Evolutionary conservation across 2,888 invertebrate species (phyloP), one percentile per base, ranked within the genome.

Genomic region (Melanostoma scalare): DNA sequence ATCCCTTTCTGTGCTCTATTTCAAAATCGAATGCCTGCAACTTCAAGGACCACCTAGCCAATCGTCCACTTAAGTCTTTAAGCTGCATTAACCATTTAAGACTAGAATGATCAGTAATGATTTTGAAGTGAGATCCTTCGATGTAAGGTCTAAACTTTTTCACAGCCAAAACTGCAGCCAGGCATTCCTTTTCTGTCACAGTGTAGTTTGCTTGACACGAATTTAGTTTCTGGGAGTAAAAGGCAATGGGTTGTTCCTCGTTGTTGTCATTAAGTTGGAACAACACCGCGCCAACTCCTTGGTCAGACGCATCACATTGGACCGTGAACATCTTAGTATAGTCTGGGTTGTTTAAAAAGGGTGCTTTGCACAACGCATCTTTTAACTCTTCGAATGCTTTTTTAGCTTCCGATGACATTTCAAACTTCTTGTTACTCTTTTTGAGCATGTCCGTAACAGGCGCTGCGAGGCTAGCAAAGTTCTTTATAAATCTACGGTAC

Each of bases 71-170:
- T 2, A 87, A 85, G 20, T 87, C 86, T 60, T 87, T 86, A 60
- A 86, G 61, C 30, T 75, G 84, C 71, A 86, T 63, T 1, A 88
- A 69, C 87, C 87, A 88, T 40, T 85, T 63, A 0, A 88, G 67
- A 4, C 86, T 86, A 20, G 84, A 71, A 42, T 88, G 87, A 74
- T 89, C 89, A 0, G 88, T 87, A 3, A 85, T 53, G 0, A 85
- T 53, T 2, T 50, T 74, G 10, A 79, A 84, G 3, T 50, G 77
- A 6, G 58, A 56, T 0, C 75, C 56, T 50, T 85, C 85, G 1
- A 82, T 56, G 46, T 86, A 86, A 0, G 81, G 65, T 1, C 84
- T 30, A 55, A 74, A 55, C 52, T 68, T 67, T 55, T 74, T 63
- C 8, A 86, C 6, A 1, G 67, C 68, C 9, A 42, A 3, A 8